phyloP scores from a whole-genome alignment of 2,888 invertebrate genomes.

The Athripsodes cinereus region DNA sequence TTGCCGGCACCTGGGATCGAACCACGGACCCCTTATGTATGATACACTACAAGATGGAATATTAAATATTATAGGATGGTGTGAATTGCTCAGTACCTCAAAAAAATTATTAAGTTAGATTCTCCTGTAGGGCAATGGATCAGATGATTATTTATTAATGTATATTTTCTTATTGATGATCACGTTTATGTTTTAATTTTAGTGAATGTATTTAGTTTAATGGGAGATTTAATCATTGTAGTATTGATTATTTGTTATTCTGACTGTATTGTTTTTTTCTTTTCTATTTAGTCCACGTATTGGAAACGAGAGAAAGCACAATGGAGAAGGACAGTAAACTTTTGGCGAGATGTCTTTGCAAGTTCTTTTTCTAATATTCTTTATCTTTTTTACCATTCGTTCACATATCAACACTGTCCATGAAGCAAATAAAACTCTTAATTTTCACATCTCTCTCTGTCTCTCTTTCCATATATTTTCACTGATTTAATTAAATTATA shows the following conservation, averaged over 20 bases:
- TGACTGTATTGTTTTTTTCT: constrained; percentile 13
- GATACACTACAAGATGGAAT: too few species aligned
- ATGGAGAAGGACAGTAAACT: constrained; percentile 52
- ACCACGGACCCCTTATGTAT: too few species aligned
- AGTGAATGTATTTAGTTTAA: background rate
- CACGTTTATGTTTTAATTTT: too few species aligned
- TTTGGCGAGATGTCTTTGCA: constrained; percentile 52
- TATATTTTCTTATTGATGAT: too few species aligned
- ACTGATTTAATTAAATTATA: too few species aligned
- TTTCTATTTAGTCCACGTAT: constrained; percentile 41
- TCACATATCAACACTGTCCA: too few species aligned
- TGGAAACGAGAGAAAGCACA: constrained; percentile 49
- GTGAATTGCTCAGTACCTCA: too few species aligned
- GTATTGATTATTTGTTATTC: background rate
- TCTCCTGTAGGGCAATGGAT: too few species aligned
- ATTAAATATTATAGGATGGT: too few species aligned
- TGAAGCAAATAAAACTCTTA: background rate
- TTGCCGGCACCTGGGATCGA: too few species aligned
- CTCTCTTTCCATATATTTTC: background rate
- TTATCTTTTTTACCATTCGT: background rate
- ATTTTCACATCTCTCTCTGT: background rate
- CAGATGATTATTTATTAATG: too few species aligned
- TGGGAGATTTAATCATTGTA: background rate
- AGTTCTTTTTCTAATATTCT: constrained; percentile 40
- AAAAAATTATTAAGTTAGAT: too few species aligned